These are phyloP conservation scores for Gasterosteus aculeatus DNA, from an alignment of 2,113 vertebrate genomes.

Conservation along the genomic window DNA sequence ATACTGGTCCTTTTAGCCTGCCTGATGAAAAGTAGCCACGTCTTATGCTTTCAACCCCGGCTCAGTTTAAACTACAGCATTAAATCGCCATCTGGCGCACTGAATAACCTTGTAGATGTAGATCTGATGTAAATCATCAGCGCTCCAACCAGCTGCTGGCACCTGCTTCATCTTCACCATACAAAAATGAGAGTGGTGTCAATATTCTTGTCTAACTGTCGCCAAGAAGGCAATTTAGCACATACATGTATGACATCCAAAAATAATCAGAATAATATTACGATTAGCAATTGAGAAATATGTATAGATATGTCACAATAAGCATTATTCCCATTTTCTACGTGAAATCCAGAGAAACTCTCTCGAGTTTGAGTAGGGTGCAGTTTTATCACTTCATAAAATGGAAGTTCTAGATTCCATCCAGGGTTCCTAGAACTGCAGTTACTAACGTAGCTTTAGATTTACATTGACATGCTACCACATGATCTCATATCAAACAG, in stretches of 20 bases:
- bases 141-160: background rate
- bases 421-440: too few species aligned
- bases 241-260: background rate
- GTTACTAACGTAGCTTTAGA: constrained; percentile 3
- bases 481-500: constrained; percentile 38
- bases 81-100: constrained; percentile 52
- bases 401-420: background rate
- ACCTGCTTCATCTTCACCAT: background rate
- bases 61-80: constrained; percentile 45
- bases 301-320: constrained; percentile 9
- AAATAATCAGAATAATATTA: constrained; percentile 8
- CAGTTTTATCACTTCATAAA: constrained; percentile 23
- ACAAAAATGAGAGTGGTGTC: background rate
- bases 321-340: background rate
- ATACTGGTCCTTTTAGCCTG: constrained; percentile 42
- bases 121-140: constrained; percentile 8
- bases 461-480: constrained; percentile 43
- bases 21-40: constrained; percentile 51
- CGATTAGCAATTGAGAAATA: background rate
- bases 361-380: constrained; percentile 10
- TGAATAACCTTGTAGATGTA: constrained; percentile 13
- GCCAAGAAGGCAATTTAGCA: background rate
- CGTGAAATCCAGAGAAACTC: constrained; percentile 3
- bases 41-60: constrained; percentile 44
- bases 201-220: background rate